These are phyloP conservation scores for Hololepta plana DNA, from an alignment of 2,888 invertebrate genomes.

Conservation along the genomic window DNA sequence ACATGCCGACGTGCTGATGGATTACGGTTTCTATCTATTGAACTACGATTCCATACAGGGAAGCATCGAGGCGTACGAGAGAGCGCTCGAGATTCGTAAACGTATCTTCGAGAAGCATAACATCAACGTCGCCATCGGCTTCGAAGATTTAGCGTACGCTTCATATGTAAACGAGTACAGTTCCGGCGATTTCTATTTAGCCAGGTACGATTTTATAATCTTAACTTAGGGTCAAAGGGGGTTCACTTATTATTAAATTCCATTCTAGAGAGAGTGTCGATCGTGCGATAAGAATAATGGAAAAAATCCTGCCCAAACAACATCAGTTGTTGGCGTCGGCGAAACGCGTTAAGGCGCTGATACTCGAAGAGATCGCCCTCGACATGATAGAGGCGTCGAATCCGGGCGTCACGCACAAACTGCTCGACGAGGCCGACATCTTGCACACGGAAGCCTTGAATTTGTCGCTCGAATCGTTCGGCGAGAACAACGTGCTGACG, in stretches of 20 bases:
- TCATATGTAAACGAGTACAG: slow-evolving; percentile 85
- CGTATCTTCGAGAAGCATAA: slow-evolving; percentile 68
- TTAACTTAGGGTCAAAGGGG: background rate
- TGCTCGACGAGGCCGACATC: slow-evolving; percentile 63
- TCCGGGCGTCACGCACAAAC: slow-evolving; percentile 21
- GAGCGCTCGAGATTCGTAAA: slow-evolving; percentile 54
- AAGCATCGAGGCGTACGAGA: slow-evolving; percentile 69
- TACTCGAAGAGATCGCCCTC: slow-evolving; percentile 84
- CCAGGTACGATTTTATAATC: slow-evolving; percentile 32
- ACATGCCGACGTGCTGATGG: slow-evolving; percentile 68
- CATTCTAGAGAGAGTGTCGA: slow-evolving; percentile 54
- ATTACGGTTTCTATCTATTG: slow-evolving; percentile 80
- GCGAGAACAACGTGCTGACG: slow-evolving; percentile 86
- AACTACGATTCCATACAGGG: slow-evolving; percentile 74
- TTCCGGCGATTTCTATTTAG: slow-evolving; percentile 67
- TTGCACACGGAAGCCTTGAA: slow-evolving; percentile 69
- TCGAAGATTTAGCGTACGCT: slow-evolving; percentile 87
- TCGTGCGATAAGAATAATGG: slow-evolving; percentile 65
- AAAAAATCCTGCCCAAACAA: slow-evolving; percentile 59
- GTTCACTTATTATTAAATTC: background rate
- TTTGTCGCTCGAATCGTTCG: slow-evolving; percentile 66
- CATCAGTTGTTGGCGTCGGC: slow-evolving; percentile 78
- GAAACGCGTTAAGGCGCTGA: slow-evolving; percentile 79
- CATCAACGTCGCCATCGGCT: slow-evolving; percentile 73
- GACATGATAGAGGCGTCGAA: slow-evolving; percentile 38